phyloP scores from a whole-genome alignment of 2,113 vertebrate species.

The Menidia beryllina region DNA sequence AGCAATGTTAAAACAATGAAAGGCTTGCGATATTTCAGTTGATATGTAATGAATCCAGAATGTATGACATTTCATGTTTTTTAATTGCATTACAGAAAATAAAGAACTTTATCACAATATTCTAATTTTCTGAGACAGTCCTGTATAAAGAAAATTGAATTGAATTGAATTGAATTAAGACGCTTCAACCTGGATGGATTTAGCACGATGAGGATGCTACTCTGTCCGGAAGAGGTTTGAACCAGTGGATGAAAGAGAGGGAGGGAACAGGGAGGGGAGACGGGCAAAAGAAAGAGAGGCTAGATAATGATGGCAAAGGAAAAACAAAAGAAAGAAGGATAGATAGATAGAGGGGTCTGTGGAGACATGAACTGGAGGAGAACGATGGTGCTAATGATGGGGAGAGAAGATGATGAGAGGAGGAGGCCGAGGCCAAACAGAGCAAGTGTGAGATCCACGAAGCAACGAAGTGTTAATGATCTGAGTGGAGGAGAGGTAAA shows the following conservation, averaged over 20 bases:
- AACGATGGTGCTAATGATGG: constrained; percentile 45
- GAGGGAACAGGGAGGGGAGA: constrained; percentile 6
- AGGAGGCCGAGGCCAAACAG: constrained; percentile 10
- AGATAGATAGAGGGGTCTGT: background rate
- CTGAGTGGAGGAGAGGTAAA: constrained; percentile 9
- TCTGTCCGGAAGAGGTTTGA: constrained; percentile 38
- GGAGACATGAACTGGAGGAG: background rate
- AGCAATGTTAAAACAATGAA: too few species aligned
- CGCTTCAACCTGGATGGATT: constrained; percentile 41
- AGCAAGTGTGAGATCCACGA: constrained; percentile 5
- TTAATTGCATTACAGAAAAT: too few species aligned
- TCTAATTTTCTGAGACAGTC: too few species aligned
- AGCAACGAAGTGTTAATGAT: constrained; percentile 57
- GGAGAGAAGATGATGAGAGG: constrained; percentile 13
- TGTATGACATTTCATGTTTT: too few species aligned
- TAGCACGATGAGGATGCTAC: constrained; percentile 19
- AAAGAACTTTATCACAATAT: too few species aligned
- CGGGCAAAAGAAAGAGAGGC: constrained; percentile 23
- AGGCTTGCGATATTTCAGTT: too few species aligned
- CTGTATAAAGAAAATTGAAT: too few species aligned
- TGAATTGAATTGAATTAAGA: too few species aligned
- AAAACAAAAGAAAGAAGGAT: constrained; percentile 17
- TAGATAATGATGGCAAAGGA: constrained; percentile 23
- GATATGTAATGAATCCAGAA: too few species aligned
- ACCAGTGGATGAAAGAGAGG: constrained; percentile 29